phyloP scores from a whole-genome alignment of 2,797 vertebrate species.

The Eidolon dupreanum region DNA sequence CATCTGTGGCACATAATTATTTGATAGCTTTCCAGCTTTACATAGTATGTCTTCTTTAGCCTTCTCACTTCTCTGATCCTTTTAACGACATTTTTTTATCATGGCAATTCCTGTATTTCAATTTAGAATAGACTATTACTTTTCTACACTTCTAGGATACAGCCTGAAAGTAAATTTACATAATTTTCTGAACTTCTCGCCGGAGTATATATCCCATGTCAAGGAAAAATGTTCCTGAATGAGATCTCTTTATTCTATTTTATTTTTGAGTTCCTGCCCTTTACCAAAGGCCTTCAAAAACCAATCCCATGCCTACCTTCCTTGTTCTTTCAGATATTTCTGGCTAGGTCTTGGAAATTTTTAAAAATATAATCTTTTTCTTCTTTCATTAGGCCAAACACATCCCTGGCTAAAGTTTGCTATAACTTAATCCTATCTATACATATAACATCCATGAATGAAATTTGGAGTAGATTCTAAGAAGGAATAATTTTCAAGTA shows the following conservation, averaged over 20 bases:
- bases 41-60: neutral
- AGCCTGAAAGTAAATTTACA: neutral
- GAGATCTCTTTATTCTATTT: neutral
- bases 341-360: neutral
- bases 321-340: neutral
- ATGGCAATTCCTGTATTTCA: neutral
- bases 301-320: neutral
- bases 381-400: neutral
- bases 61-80: neutral
- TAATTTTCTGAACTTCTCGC: neutral
- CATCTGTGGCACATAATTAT: neutral
- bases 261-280: neutral
- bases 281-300: neutral
- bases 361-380: neutral
- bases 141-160: neutral
- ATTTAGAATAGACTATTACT: neutral
- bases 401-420: neutral
- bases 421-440: neutral
- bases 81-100: neutral
- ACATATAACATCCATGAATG: neutral
- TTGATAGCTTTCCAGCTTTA: neutral
- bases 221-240: neutral
- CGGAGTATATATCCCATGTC: neutral
- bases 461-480: neutral
- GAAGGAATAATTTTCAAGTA: neutral